Percentiles rank a stretch among this genome's conserved stretches.
phyloP scores from a whole-genome alignment of 1,140 invertebrate species.

The Eumeta japonica region DNA sequence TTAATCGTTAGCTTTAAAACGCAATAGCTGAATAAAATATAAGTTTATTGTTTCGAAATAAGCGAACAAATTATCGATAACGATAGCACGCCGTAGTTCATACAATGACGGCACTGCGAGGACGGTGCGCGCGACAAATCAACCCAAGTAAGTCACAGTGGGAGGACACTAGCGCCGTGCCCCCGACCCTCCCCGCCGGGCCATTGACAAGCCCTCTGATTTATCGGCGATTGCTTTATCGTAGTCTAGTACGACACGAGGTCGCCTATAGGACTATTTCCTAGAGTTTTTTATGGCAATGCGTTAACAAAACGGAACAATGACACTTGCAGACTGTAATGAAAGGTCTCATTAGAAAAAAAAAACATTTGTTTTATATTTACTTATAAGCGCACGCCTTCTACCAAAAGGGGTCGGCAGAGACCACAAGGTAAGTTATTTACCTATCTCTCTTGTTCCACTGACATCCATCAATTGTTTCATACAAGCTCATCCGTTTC shows the following conservation, averaged over 20 bases:
- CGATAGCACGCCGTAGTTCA: no score
- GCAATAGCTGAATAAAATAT: not conserved
- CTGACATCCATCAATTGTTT: not conserved
- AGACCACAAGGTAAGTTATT: not conserved
- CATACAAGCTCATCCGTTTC: no score
- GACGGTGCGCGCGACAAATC: conserved; percentile 51
- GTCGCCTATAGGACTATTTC: not conserved
- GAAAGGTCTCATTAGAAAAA: not conserved
- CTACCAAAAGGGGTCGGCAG: not conserved
- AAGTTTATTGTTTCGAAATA: no score
- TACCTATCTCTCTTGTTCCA: not conserved
- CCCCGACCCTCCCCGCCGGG: not conserved
- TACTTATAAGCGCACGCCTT: not conserved
- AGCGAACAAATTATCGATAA: no score
- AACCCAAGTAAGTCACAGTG: conserved; percentile 41
- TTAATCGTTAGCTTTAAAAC: not conserved
- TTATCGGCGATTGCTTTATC: conserved; percentile 39
- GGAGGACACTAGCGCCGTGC: conserved; percentile 31
- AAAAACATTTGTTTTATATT: not conserved
- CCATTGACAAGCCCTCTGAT: conserved; percentile 45
- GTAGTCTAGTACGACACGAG: conserved; percentile 8
- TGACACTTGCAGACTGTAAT: not conserved
- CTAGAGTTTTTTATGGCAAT: not conserved
- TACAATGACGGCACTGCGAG: conserved; percentile 8
- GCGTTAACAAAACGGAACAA: not conserved